phyloP scores from a whole-genome alignment of 1,140 invertebrate genomes.

The Asobara japonica region DNA sequence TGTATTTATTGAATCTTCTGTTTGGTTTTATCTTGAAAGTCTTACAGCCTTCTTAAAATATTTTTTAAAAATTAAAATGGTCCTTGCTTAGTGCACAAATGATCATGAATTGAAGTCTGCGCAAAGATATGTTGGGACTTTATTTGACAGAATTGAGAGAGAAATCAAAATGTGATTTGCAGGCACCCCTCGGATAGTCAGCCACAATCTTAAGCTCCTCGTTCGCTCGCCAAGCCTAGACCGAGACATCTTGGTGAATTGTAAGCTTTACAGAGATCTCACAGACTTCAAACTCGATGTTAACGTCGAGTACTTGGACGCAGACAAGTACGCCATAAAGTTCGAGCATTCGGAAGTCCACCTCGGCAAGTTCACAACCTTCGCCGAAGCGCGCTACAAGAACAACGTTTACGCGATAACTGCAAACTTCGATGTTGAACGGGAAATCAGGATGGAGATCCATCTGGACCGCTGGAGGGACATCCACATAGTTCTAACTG shows the following conservation, averaged over 20 bases:
- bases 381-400: constrained; percentile 73
- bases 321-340: constrained; percentile 71
- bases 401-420: constrained; percentile 73
- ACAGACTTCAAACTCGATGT: constrained; percentile 69
- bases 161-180: too few species aligned
- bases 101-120: too few species aligned
- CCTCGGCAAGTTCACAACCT: constrained; percentile 69
- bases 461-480: constrained; percentile 82
- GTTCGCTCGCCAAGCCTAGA: constrained; percentile 75
- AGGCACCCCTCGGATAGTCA: constrained; percentile 54
- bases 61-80: too few species aligned
- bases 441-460: constrained; percentile 68
- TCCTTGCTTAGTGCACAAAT: too few species aligned
- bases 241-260: constrained; percentile 72
- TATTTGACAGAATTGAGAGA: too few species aligned
- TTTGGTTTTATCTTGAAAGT: too few species aligned
- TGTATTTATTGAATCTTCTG: too few species aligned
- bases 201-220: constrained; percentile 75
- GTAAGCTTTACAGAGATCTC: constrained; percentile 71
- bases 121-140: too few species aligned
- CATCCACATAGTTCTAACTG: constrained; percentile 73
- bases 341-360: constrained; percentile 70
- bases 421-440: constrained; percentile 66
- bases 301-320: constrained; percentile 70
- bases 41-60: too few species aligned